Evolutionary conservation across 2,797 vertebrate species (phyloP).

Genomic region (Mus spretus): DNA sequence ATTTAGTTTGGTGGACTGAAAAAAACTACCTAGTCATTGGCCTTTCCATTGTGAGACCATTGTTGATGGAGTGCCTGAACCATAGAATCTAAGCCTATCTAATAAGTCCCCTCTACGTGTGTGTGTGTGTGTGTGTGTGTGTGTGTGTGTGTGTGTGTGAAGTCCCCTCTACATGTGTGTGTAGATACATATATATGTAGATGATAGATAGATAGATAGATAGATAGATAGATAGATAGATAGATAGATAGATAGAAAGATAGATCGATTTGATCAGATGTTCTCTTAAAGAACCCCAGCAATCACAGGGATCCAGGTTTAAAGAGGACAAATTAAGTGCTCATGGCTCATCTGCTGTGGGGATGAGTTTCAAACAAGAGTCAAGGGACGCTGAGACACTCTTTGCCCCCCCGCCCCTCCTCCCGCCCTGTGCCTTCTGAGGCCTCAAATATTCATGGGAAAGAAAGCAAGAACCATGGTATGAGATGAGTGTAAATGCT

Average conservation of each 20-base stretch:
- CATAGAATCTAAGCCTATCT: not conserved
- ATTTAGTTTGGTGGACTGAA: not conserved
- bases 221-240: not conserved
- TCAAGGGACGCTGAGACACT: not conserved
- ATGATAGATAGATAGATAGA: not conserved
- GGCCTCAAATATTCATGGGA: accelerated
- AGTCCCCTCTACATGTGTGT: no score
- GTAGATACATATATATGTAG: not conserved
- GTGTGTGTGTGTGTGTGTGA: no score
- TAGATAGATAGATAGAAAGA: not conserved
- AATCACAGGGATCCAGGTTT: not conserved
- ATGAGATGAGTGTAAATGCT: not conserved
- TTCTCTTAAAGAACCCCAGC: not conserved
- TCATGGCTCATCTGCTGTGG: accelerated
- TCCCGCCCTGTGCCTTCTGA: not conserved
- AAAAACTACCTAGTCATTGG: not conserved
- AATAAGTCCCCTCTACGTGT: not conserved
- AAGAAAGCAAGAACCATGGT: not conserved
- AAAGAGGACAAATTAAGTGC: not conserved
- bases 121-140: not conserved
- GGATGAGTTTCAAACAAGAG: not conserved
- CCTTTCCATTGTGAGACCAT: not conserved
- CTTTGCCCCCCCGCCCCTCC: not conserved
- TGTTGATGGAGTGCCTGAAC: not conserved
- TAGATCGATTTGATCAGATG: not conserved